Percentiles rank a stretch among this genome's conserved stretches.
phyloP scores from a whole-genome alignment of 2,888 invertebrate species.

The Ferrisia virgata region DNA sequence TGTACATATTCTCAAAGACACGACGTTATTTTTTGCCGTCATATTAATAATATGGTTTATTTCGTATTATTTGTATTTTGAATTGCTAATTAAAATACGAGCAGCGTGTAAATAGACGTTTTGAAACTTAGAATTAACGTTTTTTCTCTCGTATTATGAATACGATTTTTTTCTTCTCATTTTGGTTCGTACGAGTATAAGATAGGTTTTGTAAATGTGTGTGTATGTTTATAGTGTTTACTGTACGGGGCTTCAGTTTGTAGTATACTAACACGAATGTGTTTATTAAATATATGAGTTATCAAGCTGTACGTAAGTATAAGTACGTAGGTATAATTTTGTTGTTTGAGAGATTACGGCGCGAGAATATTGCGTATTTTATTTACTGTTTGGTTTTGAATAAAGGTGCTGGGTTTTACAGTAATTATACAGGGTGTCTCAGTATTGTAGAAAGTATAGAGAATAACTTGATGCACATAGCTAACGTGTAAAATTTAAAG shows the following conservation, averaged over 20 bases:
- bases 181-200: too few species aligned
- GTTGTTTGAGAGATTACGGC: background rate
- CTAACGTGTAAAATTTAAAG: too few species aligned
- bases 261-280: too few species aligned
- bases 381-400: background rate
- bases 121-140: background rate
- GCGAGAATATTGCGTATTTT: background rate
- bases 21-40: background rate
- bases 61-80: background rate
- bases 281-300: background rate
- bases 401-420: background rate
- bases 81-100: constrained; percentile 9
- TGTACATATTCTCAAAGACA: background rate
- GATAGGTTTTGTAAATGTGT: too few species aligned
- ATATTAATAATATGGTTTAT: background rate
- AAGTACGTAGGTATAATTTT: background rate
- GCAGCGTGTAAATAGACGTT: background rate
- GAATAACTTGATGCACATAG: too few species aligned
- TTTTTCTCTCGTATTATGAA: background rate
- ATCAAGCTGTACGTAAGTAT: background rate
- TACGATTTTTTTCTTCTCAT: too few species aligned
- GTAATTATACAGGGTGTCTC: too few species aligned
- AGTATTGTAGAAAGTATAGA: too few species aligned
- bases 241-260: too few species aligned
- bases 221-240: too few species aligned